Conservation (phyloP, 1,140 invertebrate genomes). For the Caenorhabditis briggsae region DNA sequence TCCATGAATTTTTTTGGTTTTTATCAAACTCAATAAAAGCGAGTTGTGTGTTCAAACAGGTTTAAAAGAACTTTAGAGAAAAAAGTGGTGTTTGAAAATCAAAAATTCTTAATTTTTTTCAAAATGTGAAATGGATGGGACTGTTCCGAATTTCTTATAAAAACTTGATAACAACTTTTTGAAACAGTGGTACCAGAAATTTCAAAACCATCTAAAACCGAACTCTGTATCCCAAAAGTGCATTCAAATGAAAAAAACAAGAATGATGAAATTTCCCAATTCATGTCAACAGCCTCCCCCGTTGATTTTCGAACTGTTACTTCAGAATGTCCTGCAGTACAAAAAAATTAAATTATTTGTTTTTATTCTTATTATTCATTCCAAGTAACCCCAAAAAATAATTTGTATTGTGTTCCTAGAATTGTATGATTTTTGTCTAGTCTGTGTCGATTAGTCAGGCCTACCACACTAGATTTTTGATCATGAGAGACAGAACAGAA, state of each 20-base stretch:
- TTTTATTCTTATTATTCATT: not conserved
- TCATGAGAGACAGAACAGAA: not conserved
- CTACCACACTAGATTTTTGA: constrained; percentile 11
- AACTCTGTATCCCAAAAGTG: not conserved
- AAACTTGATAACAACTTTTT: no score
- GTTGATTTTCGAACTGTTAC: not conserved
- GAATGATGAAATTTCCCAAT: constrained; percentile 11
- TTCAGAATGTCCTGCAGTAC: not conserved
- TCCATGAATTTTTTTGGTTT: no score
- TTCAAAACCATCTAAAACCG: no score
- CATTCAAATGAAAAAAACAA: not conserved
- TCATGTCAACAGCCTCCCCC: not conserved
- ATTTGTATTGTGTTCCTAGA: not conserved
- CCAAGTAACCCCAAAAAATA: no score
- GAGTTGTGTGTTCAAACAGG: no score
- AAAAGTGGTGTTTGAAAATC: no score
- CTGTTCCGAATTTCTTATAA: no score
- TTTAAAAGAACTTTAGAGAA: no score
- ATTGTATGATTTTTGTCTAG: constrained; percentile 20
- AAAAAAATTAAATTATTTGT: not conserved
- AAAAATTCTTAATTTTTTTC: no score
- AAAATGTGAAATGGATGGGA: no score
- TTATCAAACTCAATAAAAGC: no score
- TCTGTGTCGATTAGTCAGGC: not conserved
- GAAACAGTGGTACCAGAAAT: no score